Conservation (phyloP, 2,888 invertebrate genomes). For the Hyalella azteca region DNA sequence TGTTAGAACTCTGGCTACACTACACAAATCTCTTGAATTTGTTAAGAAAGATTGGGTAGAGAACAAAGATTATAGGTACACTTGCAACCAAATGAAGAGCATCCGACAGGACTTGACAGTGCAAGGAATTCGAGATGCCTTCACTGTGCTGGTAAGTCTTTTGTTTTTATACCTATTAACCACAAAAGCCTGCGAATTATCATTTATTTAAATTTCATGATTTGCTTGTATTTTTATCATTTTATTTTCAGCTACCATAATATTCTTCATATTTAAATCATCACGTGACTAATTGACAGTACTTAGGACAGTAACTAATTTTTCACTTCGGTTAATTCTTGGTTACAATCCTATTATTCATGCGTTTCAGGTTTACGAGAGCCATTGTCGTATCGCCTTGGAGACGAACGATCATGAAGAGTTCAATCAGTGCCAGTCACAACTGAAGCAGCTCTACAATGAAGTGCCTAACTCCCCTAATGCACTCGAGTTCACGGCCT, state of each 20-base stretch:
- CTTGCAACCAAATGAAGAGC: constrained; percentile 97
- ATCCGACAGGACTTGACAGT: constrained; percentile 98
- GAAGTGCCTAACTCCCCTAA: constrained; percentile 72
- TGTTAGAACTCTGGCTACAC: constrained; percentile 87
- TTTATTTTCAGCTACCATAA: too few species aligned
- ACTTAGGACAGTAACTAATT: too few species aligned
- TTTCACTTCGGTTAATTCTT: too few species aligned
- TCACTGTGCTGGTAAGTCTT: constrained; percentile 73
- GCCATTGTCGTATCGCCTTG: constrained; percentile 95
- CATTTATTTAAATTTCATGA: too few species aligned
- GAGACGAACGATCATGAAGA: constrained; percentile 99
- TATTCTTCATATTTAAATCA: too few species aligned
- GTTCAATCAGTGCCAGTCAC: constrained; percentile 99
- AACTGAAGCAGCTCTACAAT: constrained; percentile 90
- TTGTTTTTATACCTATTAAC: too few species aligned
- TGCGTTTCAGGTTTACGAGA: constrained; percentile 87
- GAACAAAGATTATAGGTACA: constrained; percentile 92
- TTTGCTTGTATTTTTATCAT: too few species aligned
- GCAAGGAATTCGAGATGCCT: constrained; percentile 91
- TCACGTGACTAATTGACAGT: too few species aligned
- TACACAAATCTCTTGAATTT: constrained; percentile 82
- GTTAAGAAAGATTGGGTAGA: constrained; percentile 90
- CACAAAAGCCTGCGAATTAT: too few species aligned
- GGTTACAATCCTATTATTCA: too few species aligned
- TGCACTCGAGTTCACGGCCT: constrained; percentile 90